These are phyloP conservation scores for Apostichopus leukothele DNA, from an alignment of 53 echinoderm and acorn worm genomes.

Conservation along the genomic window DNA sequence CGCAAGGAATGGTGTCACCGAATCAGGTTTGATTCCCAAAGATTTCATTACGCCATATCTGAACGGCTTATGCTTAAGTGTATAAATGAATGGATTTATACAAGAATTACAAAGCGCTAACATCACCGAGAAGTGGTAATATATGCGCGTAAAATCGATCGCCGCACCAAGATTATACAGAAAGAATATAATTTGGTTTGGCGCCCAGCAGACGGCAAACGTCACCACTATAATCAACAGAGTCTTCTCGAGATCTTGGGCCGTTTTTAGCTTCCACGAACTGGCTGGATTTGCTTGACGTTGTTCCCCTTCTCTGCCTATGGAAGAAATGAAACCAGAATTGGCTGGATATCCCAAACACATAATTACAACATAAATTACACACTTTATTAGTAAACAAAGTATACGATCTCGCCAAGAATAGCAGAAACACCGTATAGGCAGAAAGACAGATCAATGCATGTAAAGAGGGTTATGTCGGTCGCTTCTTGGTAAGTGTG, in stretches of 20 bases:
- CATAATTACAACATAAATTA: too few species aligned
- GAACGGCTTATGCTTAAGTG: slow-evolving; percentile 72
- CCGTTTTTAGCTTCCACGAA: slow-evolving; percentile 69
- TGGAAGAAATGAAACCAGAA: background rate
- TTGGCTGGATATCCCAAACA: too few species aligned
- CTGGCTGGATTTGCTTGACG: background rate
- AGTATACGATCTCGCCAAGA: too few species aligned
- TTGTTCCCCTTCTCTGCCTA: background rate
- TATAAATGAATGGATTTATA: slow-evolving; percentile 91
- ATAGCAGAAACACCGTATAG: too few species aligned
- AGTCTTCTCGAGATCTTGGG: slow-evolving; percentile 67
- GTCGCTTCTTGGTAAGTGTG: too few species aligned
- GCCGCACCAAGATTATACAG: slow-evolving; percentile 69
- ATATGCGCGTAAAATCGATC: slow-evolving; percentile 58
- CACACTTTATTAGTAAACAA: too few species aligned
- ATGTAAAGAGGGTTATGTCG: too few species aligned
- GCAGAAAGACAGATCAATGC: too few species aligned
- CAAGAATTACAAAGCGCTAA: slow-evolving; percentile 76
- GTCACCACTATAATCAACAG: slow-evolving; percentile 72
- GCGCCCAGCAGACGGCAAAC: slow-evolving; percentile 82
- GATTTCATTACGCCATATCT: slow-evolving; percentile 50
- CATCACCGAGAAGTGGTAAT: slow-evolving; percentile 77
- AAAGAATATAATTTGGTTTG: slow-evolving; percentile 71
- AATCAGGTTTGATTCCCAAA: background rate
- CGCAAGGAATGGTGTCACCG: background rate